phyloP scores from a whole-genome alignment of 30 jellyfish, hydroid and myxozoan genomes.

The Aurelia aurita complex sp. Pacific region DNA sequence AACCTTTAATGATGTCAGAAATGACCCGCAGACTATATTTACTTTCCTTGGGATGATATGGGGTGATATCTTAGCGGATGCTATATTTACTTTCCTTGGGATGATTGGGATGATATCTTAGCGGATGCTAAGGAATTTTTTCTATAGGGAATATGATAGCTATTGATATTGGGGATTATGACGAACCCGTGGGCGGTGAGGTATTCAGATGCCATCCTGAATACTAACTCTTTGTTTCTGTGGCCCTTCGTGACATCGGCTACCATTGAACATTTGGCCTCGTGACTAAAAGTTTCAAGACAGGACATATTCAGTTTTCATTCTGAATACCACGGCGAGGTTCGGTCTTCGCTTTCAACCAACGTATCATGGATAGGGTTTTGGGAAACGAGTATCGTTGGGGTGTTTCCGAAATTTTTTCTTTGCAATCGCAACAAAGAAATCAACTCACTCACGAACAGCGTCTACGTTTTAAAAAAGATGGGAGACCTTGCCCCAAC shows the following conservation, averaged over 20 bases:
- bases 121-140: background rate
- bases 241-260: no score
- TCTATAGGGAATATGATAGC: background rate
- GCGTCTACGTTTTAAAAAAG: no score
- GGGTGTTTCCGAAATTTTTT: no score
- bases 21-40: background rate
- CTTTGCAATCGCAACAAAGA: no score
- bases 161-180: background rate
- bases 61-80: no score
- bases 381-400: constrained; percentile 19
- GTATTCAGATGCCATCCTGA: background rate
- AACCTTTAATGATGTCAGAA: no score
- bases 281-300: background rate
- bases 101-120: no score
- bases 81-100: background rate
- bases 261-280: no score
- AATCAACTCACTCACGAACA: no score
- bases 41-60: constrained; percentile 1
- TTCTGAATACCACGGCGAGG: constrained; percentile 1
- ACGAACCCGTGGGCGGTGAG: background rate
- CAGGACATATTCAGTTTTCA: constrained; percentile 8
- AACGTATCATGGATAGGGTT: constrained; percentile 28
- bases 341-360: background rate
- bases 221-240: no score
- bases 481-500: no score